Conservation (phyloP, 2,888 invertebrate genomes). For the Eumacrocentrus americanus region DNA sequence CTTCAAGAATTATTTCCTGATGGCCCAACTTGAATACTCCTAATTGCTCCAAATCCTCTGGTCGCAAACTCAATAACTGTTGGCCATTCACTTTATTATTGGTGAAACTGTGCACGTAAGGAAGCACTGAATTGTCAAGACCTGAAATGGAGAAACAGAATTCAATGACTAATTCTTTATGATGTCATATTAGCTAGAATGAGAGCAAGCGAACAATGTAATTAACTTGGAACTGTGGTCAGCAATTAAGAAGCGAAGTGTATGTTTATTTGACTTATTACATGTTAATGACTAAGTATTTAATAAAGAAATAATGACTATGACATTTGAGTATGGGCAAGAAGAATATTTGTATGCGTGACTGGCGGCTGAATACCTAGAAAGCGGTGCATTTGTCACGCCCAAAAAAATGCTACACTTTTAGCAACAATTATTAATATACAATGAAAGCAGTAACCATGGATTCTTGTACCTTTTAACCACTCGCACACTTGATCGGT, state of each 20-base stretch:
- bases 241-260: too few relatives aligned
- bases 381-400: conserved; percentile 34
- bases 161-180: neutral
- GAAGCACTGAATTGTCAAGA: conserved; percentile 77
- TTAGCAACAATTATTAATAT: conserved; percentile 4
- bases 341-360: neutral
- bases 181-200: too few relatives aligned
- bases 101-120: conserved; percentile 80
- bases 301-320: too few relatives aligned
- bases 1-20: conserved; percentile 91
- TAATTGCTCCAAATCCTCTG: conserved; percentile 86
- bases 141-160: conserved; percentile 64
- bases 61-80: conserved; percentile 81
- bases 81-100: conserved; percentile 83
- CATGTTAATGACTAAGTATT: too few relatives aligned
- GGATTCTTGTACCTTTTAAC: conserved; percentile 75
- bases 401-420: conserved; percentile 31
- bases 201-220: too few relatives aligned
- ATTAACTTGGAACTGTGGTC: too few relatives aligned
- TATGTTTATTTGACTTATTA: too few relatives aligned
- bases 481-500: conserved; percentile 90
- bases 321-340: neutral
- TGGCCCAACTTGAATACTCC: conserved; percentile 89
- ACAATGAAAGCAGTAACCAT: too few relatives aligned
- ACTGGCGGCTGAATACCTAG: too few relatives aligned